Conservation (phyloP, 2,888 invertebrate species). For the Hirtodrosophila duncani region DNA sequence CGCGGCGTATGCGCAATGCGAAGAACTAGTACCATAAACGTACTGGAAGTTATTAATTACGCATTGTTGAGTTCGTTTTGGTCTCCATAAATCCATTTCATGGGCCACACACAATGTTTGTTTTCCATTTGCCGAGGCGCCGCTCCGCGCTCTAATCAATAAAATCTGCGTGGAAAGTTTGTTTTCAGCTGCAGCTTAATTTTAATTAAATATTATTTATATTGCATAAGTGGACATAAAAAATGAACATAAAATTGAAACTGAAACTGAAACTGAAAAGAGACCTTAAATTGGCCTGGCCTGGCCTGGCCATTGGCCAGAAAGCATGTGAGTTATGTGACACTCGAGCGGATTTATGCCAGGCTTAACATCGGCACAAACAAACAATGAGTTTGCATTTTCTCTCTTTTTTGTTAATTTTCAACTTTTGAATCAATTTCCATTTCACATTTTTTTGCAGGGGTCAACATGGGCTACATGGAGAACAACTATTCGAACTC, state of each 20-base stretch:
- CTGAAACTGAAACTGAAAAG: constrained; percentile 11
- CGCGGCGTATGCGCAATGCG: constrained; percentile 52
- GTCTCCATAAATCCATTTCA: constrained; percentile 49
- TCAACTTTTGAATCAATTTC: not conserved
- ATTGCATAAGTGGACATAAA: constrained; percentile 17
- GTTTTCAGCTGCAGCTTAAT: constrained; percentile 14
- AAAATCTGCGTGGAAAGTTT: constrained; percentile 14
- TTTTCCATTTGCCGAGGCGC: constrained; percentile 16
- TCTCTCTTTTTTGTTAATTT: constrained; percentile 7
- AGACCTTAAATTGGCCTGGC: too few relatives aligned
- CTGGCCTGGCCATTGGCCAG: constrained; percentile 39
- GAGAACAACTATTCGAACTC: constrained; percentile 96
- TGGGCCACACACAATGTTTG: too few relatives aligned
- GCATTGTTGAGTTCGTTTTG: constrained; percentile 39
- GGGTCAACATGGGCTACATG: constrained; percentile 93
- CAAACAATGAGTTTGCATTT: constrained; percentile 7
- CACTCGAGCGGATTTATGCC: constrained; percentile 40
- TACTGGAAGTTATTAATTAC: too few relatives aligned
- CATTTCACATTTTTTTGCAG: constrained; percentile 77
- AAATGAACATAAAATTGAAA: not conserved
- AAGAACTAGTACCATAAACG: too few relatives aligned
- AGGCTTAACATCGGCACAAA: constrained; percentile 9
- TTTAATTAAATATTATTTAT: constrained; percentile 33
- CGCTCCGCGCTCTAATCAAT: constrained; percentile 21
- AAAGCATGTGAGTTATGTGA: constrained; percentile 41